phyloP scores from a whole-genome alignment of 1,140 invertebrate genomes.

The Mycetomoellerius zeteki region DNA sequence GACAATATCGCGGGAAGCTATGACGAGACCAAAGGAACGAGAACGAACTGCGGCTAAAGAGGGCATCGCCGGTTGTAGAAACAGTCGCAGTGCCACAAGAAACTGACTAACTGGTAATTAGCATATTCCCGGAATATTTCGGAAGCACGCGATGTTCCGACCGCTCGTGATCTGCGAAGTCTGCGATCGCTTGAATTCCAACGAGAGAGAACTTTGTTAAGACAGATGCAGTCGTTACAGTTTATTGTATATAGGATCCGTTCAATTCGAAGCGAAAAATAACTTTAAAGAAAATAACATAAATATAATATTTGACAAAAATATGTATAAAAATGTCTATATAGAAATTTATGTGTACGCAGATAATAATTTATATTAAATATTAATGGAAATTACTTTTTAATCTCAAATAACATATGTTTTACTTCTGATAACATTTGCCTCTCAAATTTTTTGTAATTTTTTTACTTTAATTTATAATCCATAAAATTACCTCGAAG shows the following conservation, averaged over 20 bases:
- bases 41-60: conserved; percentile 29
- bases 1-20: conserved; percentile 68
- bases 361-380: not conserved
- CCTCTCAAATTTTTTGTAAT: not conserved
- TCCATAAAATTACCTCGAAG: not conserved
- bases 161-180: conserved; percentile 63
- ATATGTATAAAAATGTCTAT: not conserved
- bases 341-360: not conserved
- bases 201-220: conserved; percentile 46
- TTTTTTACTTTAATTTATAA: not conserved
- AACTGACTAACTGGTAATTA: conserved; percentile 79
- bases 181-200: conserved; percentile 69
- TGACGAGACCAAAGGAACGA: conserved; percentile 55
- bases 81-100: conserved; percentile 75
- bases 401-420: not conserved
- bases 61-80: conserved; percentile 71
- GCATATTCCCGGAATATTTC: conserved; percentile 81
- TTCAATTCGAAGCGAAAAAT: not conserved
- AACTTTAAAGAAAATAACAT: not conserved
- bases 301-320: not conserved
- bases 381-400: not conserved
- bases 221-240: conserved; percentile 39
- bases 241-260: not conserved
- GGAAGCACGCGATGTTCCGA: conserved; percentile 78
- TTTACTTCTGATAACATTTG: not conserved